Conservation (phyloP, 2,113 vertebrate species). For the Megatriorchis doriae region DNA sequence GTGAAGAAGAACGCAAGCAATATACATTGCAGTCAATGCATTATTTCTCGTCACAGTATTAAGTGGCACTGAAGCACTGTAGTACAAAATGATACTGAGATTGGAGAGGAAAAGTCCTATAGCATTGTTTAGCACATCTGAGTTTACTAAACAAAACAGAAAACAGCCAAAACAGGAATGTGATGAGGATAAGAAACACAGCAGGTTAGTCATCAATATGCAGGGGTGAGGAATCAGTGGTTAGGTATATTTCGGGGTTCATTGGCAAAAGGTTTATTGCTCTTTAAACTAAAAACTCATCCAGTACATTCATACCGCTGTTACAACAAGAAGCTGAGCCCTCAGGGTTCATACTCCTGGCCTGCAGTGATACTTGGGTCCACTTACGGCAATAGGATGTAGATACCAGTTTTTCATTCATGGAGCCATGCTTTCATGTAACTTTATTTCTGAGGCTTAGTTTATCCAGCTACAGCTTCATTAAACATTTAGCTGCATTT, state of each 20-base stretch:
- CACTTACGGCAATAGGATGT: background rate
- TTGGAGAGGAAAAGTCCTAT: background rate
- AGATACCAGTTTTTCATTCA: background rate
- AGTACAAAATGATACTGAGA: background rate
- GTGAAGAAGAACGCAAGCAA: constrained; percentile 44
- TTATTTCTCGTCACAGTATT: background rate
- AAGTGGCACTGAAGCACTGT: background rate
- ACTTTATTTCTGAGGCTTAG: background rate
- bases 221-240: background rate
- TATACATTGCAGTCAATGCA: background rate
- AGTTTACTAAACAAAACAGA: background rate
- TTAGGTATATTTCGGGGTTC: background rate
- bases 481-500: background rate
- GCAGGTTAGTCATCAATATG: background rate
- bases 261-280: background rate
- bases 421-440: background rate
- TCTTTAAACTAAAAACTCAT: background rate
- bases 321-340: background rate
- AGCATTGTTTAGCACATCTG: background rate
- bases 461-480: background rate
- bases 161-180: background rate
- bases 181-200: background rate
- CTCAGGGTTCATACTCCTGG: background rate
- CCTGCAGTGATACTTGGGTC: background rate
- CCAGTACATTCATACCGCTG: background rate